Percentiles rank a stretch among this genome's conserved stretches.
Evolutionary conservation across 2,888 invertebrate genomes (phyloP).

Genomic region (Blastobasis lacticolella): DNA sequence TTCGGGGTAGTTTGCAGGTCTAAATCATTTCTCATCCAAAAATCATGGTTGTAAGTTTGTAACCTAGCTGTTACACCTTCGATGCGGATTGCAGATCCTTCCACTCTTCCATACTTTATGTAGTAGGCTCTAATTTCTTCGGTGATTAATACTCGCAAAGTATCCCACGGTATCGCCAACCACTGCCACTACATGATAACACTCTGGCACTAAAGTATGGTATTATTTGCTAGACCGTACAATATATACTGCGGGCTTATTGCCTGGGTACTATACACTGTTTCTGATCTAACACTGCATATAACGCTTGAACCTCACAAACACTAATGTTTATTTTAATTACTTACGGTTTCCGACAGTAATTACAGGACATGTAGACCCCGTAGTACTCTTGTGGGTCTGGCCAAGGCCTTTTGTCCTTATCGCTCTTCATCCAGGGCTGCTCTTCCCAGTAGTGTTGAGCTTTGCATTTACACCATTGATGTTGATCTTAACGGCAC

Average conservation of each 20-base stretch:
- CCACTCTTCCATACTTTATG: neutral
- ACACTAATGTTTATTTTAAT: neutral
- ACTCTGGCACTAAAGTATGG: neutral
- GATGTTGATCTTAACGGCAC: neutral
- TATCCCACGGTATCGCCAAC: neutral
- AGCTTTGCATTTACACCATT: neutral
- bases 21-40: neutral
- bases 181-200: neutral
- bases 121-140: neutral
- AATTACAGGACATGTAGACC: neutral
- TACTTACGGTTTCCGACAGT: neutral
- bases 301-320: neutral
- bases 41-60: neutral
- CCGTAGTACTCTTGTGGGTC: neutral
- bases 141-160: too few relatives aligned
- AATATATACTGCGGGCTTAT: neutral
- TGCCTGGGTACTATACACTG: neutral
- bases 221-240: neutral
- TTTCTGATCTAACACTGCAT: neutral
- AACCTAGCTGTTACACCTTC: neutral
- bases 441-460: neutral
- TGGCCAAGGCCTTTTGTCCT: neutral
- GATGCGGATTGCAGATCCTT: neutral
- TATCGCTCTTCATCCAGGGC: neutral
- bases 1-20: neutral